Conservation (phyloP, 2,113 vertebrate species). For the Nothoprocta perdicaria region DNA sequence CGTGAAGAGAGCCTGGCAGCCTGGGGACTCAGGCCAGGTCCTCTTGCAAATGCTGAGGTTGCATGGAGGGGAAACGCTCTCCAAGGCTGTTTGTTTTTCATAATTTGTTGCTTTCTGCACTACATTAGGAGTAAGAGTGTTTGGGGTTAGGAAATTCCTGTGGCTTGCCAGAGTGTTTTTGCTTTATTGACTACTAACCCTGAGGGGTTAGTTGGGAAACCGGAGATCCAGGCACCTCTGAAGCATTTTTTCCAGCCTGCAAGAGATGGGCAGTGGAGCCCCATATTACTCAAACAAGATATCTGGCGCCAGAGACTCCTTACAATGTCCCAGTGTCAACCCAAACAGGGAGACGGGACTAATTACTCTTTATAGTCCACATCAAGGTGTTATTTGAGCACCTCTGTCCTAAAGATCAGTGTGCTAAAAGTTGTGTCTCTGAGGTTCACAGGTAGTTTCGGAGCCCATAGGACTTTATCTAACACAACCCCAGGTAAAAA, state of each 20-base stretch:
- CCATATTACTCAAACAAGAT: neutral
- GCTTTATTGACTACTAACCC: neutral
- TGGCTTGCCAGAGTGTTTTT: neutral
- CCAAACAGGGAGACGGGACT: neutral
- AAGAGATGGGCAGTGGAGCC: neutral
- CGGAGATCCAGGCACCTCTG: neutral
- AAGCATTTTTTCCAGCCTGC: neutral
- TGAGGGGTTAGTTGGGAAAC: neutral
- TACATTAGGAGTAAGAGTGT: neutral
- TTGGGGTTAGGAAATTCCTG: neutral
- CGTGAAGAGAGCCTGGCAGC: neutral
- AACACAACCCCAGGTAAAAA: neutral
- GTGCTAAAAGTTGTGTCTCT: neutral
- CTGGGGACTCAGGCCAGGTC: neutral
- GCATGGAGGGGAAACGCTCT: neutral
- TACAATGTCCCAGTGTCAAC: neutral
- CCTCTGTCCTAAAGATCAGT: neutral
- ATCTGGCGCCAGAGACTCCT: neutral
- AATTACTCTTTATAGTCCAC: neutral
- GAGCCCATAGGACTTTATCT: neutral
- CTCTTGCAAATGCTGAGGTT: neutral
- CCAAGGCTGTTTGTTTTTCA: neutral
- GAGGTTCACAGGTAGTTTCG: neutral
- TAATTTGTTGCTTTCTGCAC: neutral
- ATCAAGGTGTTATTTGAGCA: neutral